Evolutionary conservation across 2,113 vertebrate species (phyloP), one percentile per base, ranked within the genome.

Genomic region (Willisornis vidua): DNA sequence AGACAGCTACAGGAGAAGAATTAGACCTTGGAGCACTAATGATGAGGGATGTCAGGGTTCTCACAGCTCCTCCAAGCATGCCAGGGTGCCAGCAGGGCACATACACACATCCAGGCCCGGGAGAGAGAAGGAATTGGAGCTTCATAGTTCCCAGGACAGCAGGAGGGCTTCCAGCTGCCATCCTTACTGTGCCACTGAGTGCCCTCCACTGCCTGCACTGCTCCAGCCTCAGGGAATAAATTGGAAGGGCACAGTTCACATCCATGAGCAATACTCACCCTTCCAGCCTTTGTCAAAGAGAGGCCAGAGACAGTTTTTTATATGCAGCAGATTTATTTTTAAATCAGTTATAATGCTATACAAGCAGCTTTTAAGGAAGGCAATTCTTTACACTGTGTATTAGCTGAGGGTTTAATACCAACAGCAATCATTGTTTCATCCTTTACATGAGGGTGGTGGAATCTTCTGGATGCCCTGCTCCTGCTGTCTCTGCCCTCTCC

Each of bases 291-390:
- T 20, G 33, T 20, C 15, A 25, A 8, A 10, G 9, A 59, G 7
- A 49, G 2, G 52, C 4, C 26, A 10, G 7, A 41, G 12, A 24
- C 16, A 26, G 6, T 0, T 15, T 15, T 87, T n/a, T 46, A 23
- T 3, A 41, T 91, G 66, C 81, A 48, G 16, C 46, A n/a, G 9
- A 45, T 96, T 95, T 97, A 96, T 94, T 95, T 55, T 31, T 43
- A 43, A 33, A 91, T 41, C 6, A 63, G 4, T 52, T 73, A 19
- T 23, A 3, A 43, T 22, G 29, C 6, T 7, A 9, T 20, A 85
- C 35, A 63, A 78, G 9, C 19, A 87, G 15, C n/a, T 41, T 74
- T 54, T 8, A 77, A 77, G 49, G 51, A 83, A 61, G 17, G 13
- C 2, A 73, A 3, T 46, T 65, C 26, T 33, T 80, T 19, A 52